Evolutionary conservation across 1,140 invertebrate genomes (phyloP).

Genomic region (Ips nitidus): DNA sequence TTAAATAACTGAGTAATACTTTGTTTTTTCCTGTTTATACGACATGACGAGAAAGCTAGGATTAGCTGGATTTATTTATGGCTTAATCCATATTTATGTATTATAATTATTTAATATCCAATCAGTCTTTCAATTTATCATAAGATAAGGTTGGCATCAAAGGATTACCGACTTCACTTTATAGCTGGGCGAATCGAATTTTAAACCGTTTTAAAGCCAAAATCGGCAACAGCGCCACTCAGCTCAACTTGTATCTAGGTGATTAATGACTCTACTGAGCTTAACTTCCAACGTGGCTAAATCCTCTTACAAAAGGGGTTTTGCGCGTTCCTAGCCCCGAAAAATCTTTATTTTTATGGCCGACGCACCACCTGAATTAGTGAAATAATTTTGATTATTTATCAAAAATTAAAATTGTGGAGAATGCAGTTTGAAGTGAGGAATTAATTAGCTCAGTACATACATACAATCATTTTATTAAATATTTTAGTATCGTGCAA

Average conservation of each 20-base stretch:
- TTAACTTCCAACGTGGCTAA: slow-evolving; percentile 28
- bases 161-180: slow-evolving; percentile 11
- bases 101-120: slow-evolving; percentile 1
- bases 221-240: slow-evolving; percentile 23
- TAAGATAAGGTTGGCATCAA: slow-evolving; percentile 5
- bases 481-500: too few species aligned
- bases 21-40: too few species aligned
- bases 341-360: slow-evolving; percentile 19
- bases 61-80: slow-evolving; percentile 2
- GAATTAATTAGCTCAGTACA: too few species aligned
- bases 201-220: slow-evolving; percentile 16
- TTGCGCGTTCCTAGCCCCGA: slow-evolving; percentile 5
- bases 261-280: slow-evolving; percentile 25
- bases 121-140: slow-evolving; percentile 3
- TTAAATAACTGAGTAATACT: too few species aligned
- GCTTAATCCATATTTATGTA: slow-evolving; percentile 1
- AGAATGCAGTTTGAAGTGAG: too few species aligned
- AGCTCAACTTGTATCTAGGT: slow-evolving; percentile 26
- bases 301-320: slow-evolving; percentile 29
- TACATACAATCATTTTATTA: too few species aligned
- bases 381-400: too few species aligned
- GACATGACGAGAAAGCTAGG: background rate
- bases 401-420: too few species aligned
- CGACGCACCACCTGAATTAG: background rate
- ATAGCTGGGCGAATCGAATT: slow-evolving; percentile 13